Percentiles rank a stretch among this genome's conserved stretches.
phyloP scores from a whole-genome alignment of 2,888 invertebrate species.

The Drosophila kokeensis region DNA sequence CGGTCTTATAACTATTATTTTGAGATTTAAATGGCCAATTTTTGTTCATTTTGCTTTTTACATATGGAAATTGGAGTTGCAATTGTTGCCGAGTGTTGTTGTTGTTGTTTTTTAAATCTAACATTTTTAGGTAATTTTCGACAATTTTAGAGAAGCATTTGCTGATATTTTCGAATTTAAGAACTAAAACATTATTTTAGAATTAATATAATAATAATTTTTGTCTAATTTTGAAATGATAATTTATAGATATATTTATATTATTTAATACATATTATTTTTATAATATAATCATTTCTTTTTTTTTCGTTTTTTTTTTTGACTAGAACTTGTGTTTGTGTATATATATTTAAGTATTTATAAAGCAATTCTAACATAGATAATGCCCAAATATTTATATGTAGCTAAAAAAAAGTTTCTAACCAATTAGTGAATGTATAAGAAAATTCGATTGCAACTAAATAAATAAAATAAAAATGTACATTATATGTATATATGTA shows the following conservation, averaged over 20 bases:
- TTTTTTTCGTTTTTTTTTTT: constrained; percentile 64
- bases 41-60: constrained; percentile 37
- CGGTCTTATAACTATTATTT: constrained; percentile 41
- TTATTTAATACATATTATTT: constrained; percentile 50
- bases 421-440: constrained; percentile 27
- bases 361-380: constrained; percentile 50
- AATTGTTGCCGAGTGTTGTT: constrained; percentile 33
- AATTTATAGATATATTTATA: constrained; percentile 50
- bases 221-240: constrained; percentile 77
- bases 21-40: constrained; percentile 41
- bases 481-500: constrained; percentile 8
- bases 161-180: constrained; percentile 65
- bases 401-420: constrained; percentile 4
- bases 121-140: constrained; percentile 42
- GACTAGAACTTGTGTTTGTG: constrained; percentile 70
- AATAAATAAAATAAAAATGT: constrained; percentile 19
- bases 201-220: constrained; percentile 74
- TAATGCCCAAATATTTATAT: constrained; percentile 25
- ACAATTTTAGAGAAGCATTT: constrained; percentile 54
- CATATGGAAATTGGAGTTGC: constrained; percentile 38
- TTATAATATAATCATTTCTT: constrained; percentile 58
- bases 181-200: constrained; percentile 67
- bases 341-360: constrained; percentile 24
- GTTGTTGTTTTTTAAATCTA: constrained; percentile 53
- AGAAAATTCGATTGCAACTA: constrained; percentile 46